These are phyloP conservation scores for Oreonectes daqikongensis DNA, from an alignment of 2,797 vertebrate species.

Conservation along the genomic window DNA sequence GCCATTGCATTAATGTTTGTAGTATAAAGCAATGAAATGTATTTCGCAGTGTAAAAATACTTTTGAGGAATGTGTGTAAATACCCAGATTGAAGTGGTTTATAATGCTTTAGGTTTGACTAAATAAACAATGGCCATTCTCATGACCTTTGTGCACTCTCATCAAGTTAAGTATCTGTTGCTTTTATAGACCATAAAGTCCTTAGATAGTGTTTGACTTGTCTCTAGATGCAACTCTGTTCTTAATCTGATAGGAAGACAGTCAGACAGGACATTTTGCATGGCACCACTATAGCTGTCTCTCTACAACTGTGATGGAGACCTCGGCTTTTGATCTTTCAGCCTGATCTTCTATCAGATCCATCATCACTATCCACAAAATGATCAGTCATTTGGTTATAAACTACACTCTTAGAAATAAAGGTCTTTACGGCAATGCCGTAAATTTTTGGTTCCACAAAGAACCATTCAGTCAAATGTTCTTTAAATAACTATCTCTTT, in stretches of 20 bases:
- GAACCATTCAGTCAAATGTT: too few species aligned
- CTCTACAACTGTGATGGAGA: constrained; percentile 10
- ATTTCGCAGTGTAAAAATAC: not conserved
- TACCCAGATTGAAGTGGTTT: not conserved
- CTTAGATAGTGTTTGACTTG: constrained; percentile 35
- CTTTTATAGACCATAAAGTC: constrained; percentile 47
- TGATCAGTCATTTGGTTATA: not conserved
- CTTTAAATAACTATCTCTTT: too few species aligned
- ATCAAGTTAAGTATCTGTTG: constrained; percentile 24
- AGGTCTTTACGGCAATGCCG: too few species aligned
- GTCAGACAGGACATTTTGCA: constrained; percentile 6
- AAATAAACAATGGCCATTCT: constrained; percentile 27
- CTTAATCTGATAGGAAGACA: constrained; percentile 29
- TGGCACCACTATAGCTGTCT: constrained; percentile 17
- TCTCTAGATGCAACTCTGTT: constrained; percentile 1
- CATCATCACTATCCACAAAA: constrained; percentile 3
- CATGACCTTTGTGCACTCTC: constrained; percentile 41
- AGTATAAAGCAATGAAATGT: not conserved
- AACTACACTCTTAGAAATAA: too few species aligned
- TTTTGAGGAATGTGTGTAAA: not conserved
- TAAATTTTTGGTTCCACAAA: too few species aligned
- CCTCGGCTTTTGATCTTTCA: constrained; percentile 42
- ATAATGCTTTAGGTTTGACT: not conserved
- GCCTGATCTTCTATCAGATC: constrained; percentile 17
- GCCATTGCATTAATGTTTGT: not conserved